Evolutionary conservation across 2,797 vertebrate species (phyloP).

Genomic region (Echiichthys vipera): DNA sequence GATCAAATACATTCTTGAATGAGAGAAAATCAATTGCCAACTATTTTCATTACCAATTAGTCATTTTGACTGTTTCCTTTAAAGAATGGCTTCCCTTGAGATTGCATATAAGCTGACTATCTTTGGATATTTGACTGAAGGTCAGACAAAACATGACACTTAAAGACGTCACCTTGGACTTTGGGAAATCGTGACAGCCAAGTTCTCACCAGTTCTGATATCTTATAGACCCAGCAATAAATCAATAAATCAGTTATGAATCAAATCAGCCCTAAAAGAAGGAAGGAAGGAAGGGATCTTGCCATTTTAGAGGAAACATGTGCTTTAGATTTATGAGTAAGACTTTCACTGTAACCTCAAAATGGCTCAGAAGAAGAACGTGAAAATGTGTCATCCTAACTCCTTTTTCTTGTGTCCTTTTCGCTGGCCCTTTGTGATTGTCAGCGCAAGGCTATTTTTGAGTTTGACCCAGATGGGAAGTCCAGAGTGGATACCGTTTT

Average conservation of each 20-base stretch:
- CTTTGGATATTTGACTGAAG: neutral
- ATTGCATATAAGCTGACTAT: neutral
- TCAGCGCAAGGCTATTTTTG: conserved; percentile 65
- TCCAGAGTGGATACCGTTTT: conserved; percentile 48
- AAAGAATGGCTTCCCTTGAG: too few relatives aligned
- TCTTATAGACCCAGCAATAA: neutral
- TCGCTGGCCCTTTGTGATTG: conserved; percentile 56
- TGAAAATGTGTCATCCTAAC: conserved; percentile 28
- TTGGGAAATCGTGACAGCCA: neutral
- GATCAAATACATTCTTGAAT: neutral
- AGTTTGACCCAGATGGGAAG: conserved; percentile 71
- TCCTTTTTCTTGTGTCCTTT: conserved; percentile 36
- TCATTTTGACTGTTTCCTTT: neutral
- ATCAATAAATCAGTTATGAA: neutral
- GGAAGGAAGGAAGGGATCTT: conserved; percentile 16
- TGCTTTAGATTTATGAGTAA: conserved; percentile 17
- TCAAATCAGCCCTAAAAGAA: neutral
- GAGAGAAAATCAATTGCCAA: neutral
- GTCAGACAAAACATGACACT: neutral
- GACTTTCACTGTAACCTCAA: conserved; percentile 7
- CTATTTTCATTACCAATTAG: neutral
- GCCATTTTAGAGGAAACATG: conserved; percentile 7
- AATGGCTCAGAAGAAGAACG: neutral
- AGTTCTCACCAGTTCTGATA: neutral
- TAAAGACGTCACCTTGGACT: neutral